Evolutionary conservation across 1,140 invertebrate genomes (phyloP).

Genomic region (Cecropterus lyciades): DNA sequence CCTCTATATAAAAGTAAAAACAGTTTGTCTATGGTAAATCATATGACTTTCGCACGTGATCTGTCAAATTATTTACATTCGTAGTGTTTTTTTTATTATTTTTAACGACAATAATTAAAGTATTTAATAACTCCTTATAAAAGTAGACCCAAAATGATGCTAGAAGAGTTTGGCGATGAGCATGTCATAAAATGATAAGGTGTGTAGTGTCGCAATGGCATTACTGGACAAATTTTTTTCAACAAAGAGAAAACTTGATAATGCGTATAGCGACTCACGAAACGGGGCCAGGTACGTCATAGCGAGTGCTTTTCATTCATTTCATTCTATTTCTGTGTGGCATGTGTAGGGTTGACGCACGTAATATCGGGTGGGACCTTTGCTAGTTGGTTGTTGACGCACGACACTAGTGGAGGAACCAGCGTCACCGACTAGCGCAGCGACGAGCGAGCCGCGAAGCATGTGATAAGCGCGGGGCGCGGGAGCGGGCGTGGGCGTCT

Average conservation of each 20-base stretch:
- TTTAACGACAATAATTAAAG: constrained; percentile 43
- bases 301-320: constrained; percentile 48
- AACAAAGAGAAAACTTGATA: constrained; percentile 76
- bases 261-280: constrained; percentile 66
- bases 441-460: constrained; percentile 38
- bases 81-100: constrained; percentile 46
- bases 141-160: constrained; percentile 49
- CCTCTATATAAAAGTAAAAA: constrained; percentile 51
- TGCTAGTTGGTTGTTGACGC: constrained; percentile 53
- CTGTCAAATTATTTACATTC: constrained; percentile 68
- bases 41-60: constrained; percentile 79
- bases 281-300: constrained; percentile 75
- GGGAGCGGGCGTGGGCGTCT: constrained; percentile 60
- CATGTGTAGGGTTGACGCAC: constrained; percentile 59
- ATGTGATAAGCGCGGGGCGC: constrained; percentile 71
- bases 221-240: constrained; percentile 77
- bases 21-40: constrained; percentile 69
- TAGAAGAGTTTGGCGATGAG: constrained; percentile 46
- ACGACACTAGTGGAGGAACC: constrained; percentile 49
- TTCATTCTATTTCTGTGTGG: constrained; percentile 57
- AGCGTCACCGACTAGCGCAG: constrained; percentile 34
- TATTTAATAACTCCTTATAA: constrained; percentile 40
- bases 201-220: constrained; percentile 68
- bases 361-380: constrained; percentile 38
- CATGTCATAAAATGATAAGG: constrained; percentile 56